A percentile compares a stretch with the other conserved stretches of the same genome.
phyloP scores from a whole-genome alignment of 2,888 invertebrate genomes.

The Rhyacophila evoluta region DNA sequence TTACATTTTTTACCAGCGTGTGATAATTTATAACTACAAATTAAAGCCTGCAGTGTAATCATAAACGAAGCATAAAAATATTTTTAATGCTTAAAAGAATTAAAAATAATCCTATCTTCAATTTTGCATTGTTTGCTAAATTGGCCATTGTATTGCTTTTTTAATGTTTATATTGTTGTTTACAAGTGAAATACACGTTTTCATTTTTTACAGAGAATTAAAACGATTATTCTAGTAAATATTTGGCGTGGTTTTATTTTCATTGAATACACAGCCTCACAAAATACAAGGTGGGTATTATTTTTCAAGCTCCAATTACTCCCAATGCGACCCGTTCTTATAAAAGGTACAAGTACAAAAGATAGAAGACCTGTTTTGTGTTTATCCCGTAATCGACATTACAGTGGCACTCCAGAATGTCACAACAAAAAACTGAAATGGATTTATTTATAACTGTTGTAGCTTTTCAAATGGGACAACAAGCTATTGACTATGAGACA shows the following conservation, averaged over 20 bases:
- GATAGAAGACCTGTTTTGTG: slow-evolving; percentile 1
- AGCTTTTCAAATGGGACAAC: neutral
- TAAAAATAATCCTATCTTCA: neutral
- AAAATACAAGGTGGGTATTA: neutral
- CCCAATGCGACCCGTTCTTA: neutral
- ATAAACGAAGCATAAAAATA: too few species aligned
- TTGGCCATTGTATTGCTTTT: neutral
- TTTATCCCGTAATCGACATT: neutral
- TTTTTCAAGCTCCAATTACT: slow-evolving; percentile 22
- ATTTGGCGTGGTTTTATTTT: neutral
- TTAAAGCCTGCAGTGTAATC: too few species aligned
- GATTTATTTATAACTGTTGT: too few species aligned
- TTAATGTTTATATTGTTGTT: neutral
- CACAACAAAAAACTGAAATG: too few species aligned
- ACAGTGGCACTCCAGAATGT: neutral
- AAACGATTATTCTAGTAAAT: neutral
- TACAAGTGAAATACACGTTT: neutral
- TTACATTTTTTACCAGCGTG: too few species aligned
- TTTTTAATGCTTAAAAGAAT: neutral
- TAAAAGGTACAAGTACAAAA: neutral
- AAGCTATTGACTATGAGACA: too few species aligned
- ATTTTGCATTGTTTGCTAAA: neutral
- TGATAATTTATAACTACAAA: too few species aligned
- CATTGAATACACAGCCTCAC: neutral
- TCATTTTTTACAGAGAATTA: neutral